Base-by-base conservation (phyloP, 2,888 invertebrate genomes). In the Nomada hirtipes region DNA sequence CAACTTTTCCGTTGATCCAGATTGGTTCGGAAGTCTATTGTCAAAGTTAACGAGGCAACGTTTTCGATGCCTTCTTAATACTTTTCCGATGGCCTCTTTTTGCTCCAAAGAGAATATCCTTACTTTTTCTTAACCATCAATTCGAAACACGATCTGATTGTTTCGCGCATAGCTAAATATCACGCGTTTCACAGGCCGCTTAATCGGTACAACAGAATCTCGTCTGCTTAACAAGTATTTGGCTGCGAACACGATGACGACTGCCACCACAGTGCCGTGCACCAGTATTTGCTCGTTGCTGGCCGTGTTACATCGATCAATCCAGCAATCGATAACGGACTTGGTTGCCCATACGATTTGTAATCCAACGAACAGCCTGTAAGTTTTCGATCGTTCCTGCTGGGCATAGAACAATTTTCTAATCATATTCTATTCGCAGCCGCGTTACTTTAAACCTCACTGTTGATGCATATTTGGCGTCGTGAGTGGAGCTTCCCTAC, bases 361-460 rank as follows among this genome's bases (percentile, higher is more conserved):
- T 82, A 75, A 77, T 78, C 74, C 67, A 74, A n/a, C 47, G 7
- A 57, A n/a, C 44, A 26, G 44, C 67, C 57, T 75, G 79, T 79
- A 82, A 85, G 79, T 85, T 79, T 72, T 74, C 82, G 64, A 68
- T 72, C 59, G 76, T 61, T 47, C 47, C 20, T 55, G 55, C n/a
- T n/a, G 29, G 36, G n/a, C 42, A 57, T 36, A 42, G 9, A 15
- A 47, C 47, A 15, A 47, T 47, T 47, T 47, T 47, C 47, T 36
- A 36, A 36, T 36, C 36, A 7, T 36, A 7, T 26, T 23, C 18
- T 11, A 1, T 20, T 18, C 36, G 72, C 53, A 4, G 18, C 7
- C 13, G 26, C 2, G 20, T 29, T 42, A 23, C 29, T 63, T 63
- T 18, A 7, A 26, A 65, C 55, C 26, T 29, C 61, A 47, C 23